A percentile compares a stretch with the other conserved stretches of the same genome.
phyloP scores from a whole-genome alignment of 2,797 vertebrate genomes.

The Onychomys torridus region DNA sequence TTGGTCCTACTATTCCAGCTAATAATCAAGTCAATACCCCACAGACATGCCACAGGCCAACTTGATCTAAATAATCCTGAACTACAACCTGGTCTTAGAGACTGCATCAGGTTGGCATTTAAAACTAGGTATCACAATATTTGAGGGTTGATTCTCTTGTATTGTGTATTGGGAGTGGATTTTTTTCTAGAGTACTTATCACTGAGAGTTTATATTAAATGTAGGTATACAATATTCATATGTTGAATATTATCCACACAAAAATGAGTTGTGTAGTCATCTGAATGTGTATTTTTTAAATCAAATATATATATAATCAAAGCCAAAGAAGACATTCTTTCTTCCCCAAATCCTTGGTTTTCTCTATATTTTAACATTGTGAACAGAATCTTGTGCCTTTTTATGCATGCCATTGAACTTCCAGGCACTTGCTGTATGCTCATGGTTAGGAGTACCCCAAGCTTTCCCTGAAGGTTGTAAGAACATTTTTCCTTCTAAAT shows the following conservation, averaged over 20 bases:
- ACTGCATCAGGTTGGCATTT: background rate
- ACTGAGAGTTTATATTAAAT: constrained; percentile 28
- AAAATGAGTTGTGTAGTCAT: background rate
- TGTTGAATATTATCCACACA: background rate
- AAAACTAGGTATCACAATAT: background rate
- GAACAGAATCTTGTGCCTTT: background rate
- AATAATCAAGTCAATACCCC: background rate
- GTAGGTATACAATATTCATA: background rate
- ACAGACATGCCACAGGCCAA: background rate
- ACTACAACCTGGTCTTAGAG: background rate
- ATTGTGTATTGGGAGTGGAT: background rate
- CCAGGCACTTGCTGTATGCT: background rate
- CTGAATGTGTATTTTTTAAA: background rate
- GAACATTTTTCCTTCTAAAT: background rate
- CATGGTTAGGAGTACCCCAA: background rate
- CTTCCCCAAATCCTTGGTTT: background rate
- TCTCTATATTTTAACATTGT: background rate
- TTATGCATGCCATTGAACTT: background rate
- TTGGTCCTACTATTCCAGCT: background rate
- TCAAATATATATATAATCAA: background rate
- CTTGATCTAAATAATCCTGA: background rate
- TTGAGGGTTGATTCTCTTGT: background rate
- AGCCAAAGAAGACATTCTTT: background rate
- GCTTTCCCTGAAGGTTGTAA: background rate
- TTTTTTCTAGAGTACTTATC: background rate